Evolutionary conservation across 2,888 invertebrate species (phyloP), one percentile per base, ranked within the genome.

Genomic region (Rhamnusium bicolor): DNA sequence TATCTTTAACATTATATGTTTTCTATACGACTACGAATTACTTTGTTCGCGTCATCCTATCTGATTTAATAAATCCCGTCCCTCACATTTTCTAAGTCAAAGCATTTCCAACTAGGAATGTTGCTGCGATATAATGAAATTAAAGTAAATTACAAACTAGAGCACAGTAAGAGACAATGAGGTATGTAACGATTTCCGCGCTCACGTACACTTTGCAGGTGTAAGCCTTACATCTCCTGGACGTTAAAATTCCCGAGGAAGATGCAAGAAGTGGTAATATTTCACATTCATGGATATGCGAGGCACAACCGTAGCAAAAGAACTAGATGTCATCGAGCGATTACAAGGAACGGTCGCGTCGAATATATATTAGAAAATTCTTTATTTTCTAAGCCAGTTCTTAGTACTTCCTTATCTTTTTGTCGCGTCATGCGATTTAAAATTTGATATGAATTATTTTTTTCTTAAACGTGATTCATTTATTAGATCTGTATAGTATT

Each of bases 241-340:
- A 95, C 87, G 72, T 68, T 72, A 46, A 72, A 68, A 67, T 72
- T 67, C 68, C 32, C 62, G 18, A 46, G 62, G 24, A 46, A 27
- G 19, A 12, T 18, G 40, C 60, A 71, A 71, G 71, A 71, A 71
- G 60, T 60, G 65, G 71, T 58, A 58, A 71, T 71, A 71, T 66
- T 56, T 71, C 60, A 71, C 58, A 60, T 66, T 24, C 58, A 56
- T 58, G 71, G 71, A 16, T 65, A 58, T 60, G 65, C 66, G 60
- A 54, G 27, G 63, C 63, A 46, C 66, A 66, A 60, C 66, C 71
- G 71, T 66, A 19, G 58, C 71, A 19, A 71, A 71, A 71, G 71
- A 71, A 71, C 66, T 71, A 71, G 71, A 71, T 71, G 66, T 71
- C 71, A 32, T 51, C 58, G 29, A 10, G 56, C 54, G 67, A 67